Evolutionary conservation across 2,113 vertebrate genomes (phyloP).

Genomic region (Dicentrarchus labrax): DNA sequence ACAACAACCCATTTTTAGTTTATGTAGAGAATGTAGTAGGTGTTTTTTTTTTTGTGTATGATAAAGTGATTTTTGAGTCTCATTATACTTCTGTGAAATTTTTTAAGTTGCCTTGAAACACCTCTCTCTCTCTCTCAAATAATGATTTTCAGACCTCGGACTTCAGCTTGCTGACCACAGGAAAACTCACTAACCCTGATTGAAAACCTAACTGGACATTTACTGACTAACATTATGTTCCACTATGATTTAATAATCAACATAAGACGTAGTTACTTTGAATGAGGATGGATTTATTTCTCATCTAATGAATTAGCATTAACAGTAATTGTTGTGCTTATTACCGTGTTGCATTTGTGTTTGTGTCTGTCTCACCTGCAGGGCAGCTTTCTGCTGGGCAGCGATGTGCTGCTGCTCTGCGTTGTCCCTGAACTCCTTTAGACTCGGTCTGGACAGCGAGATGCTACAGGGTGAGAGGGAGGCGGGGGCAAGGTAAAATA

Average conservation of each 20-base stretch:
- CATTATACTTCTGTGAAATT: too few relatives aligned
- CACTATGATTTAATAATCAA: background rate
- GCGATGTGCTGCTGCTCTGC: conserved; percentile 96
- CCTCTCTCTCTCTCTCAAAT: too few relatives aligned
- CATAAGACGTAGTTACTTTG: background rate
- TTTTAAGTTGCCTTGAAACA: too few relatives aligned
- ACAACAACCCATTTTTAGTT: too few relatives aligned
- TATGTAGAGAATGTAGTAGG: too few relatives aligned
- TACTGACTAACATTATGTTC: background rate
- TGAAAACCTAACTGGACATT: background rate
- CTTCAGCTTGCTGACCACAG: background rate
- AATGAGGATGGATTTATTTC: background rate
- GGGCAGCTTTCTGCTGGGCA: conserved; percentile 94
- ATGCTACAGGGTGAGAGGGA: conserved; percentile 80
- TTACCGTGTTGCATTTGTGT: background rate
- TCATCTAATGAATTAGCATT: background rate
- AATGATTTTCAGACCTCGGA: too few relatives aligned
- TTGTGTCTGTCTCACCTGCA: conserved; percentile 88
- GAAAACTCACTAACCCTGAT: background rate
- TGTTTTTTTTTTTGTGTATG: too few relatives aligned
- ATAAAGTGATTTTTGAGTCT: too few relatives aligned
- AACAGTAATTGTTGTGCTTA: background rate
- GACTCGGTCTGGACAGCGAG: conserved; percentile 88
- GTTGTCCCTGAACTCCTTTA: conserved; percentile 94
- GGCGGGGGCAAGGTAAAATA: background rate